Evolutionary conservation across 2,888 invertebrate species (phyloP), one percentile per base, ranked within the genome.

Genomic region (Oxystoma pomonae): DNA sequence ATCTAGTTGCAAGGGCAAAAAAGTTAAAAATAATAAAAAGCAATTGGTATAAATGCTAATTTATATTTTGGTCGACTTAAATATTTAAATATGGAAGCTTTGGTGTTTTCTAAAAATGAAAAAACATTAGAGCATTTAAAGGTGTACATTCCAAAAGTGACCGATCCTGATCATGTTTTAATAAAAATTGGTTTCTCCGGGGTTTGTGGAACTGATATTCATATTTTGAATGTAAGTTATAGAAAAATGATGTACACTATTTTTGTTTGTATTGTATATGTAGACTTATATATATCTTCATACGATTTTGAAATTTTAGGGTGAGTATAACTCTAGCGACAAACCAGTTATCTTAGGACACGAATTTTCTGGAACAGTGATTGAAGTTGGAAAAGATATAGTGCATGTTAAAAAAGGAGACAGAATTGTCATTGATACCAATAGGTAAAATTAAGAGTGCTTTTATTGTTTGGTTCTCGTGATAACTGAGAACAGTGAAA

Each of bases 191-290:
- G 86, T 5, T 89, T 85, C 72, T 79, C 89, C 0, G 90, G 90
- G 0, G 80, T 90, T 21, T 90, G 90, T 72, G 90, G 90, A 0
- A 90, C 90, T 0, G 90, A 90, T 76, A 78, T 90, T 2, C 90
- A 90, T 70, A 87, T 90, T 59, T 81, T 90, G 9, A 84, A 86
- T 80, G 90, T 90, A 80, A 72, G 75, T 69, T 51, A n/a, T n/a
- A n/a, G n/a, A n/a, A n/a, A n/a, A n/a, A n/a, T n/a, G n/a, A n/a
- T n/a, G n/a, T n/a, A n/a, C n/a, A n/a, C n/a, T n/a, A n/a, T n/a
- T n/a, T n/a, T n/a, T n/a, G n/a, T n/a, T n/a, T n/a, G n/a, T n/a
- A n/a, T n/a, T n/a, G n/a, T n/a, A n/a, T n/a, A n/a, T n/a, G n/a
- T n/a, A n/a, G n/a, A n/a, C n/a, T n/a, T n/a, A n/a, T n/a, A n/a